phyloP scores from a whole-genome alignment of 92 coral and sea anemone species.

The Palythoa grandiflora region DNA sequence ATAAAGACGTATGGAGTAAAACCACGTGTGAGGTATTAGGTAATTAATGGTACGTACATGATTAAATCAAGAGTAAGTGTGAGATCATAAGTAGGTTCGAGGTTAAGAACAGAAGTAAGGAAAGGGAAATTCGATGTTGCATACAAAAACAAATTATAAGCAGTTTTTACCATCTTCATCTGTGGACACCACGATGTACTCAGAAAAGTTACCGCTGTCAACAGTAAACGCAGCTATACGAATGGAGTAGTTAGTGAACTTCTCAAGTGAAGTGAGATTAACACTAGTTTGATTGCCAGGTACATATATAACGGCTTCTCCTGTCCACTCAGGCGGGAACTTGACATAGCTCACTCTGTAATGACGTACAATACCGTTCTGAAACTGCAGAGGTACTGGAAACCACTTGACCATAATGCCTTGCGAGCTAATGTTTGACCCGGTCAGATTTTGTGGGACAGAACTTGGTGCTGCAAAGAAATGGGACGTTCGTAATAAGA shows the following conservation, averaged over 20 bases:
- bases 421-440: conserved; percentile 22
- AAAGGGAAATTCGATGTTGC: background rate
- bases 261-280: conserved; percentile 35
- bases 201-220: conserved; percentile 29
- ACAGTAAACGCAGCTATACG: conserved; percentile 40
- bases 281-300: conserved; percentile 16
- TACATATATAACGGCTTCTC: background rate
- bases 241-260: conserved; percentile 47
- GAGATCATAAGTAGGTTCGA: background rate
- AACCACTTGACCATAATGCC: conserved; percentile 41
- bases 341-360: conserved; percentile 37
- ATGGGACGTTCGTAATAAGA: no score
- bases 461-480: conserved; percentile 22
- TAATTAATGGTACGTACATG: no score
- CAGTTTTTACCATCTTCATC: conserved; percentile 27
- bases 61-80: no score
- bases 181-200: conserved; percentile 34
- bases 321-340: conserved; percentile 3
- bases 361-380: conserved; percentile 39
- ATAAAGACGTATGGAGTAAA: no score
- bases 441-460: conserved; percentile 33
- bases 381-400: conserved; percentile 24
- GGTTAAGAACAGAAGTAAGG: background rate
- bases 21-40: no score
- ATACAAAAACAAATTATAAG: no score